Conservation (phyloP, 1,140 invertebrate genomes). For the Drosophila obscura region DNA sequence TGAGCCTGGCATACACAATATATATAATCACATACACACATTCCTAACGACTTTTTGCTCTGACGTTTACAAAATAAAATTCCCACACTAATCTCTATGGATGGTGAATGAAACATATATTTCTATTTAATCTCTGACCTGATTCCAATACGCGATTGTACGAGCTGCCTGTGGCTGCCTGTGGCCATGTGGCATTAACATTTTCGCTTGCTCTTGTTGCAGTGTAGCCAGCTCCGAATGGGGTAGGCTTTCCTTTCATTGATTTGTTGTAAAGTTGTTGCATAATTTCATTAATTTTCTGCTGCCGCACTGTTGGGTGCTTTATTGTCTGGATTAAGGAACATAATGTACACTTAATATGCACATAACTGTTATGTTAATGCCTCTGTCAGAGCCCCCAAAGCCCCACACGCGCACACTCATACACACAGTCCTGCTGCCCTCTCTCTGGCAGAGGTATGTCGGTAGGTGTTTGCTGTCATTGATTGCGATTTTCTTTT, state of each 20-base stretch:
- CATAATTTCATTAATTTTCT: slow-evolving; percentile 48
- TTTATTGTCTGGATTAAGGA: slow-evolving; percentile 69
- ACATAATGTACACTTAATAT: slow-evolving; percentile 69
- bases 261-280: slow-evolving; percentile 49
- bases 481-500: slow-evolving; percentile 31
- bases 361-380: slow-evolving; percentile 61
- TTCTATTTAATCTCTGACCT: slow-evolving; percentile 44
- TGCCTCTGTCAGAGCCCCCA: neutral
- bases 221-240: neutral
- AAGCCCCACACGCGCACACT: neutral
- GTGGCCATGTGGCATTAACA: slow-evolving; percentile 36
- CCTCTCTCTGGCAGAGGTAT: neutral
- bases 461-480: slow-evolving; percentile 15
- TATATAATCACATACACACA: slow-evolving; percentile 4
- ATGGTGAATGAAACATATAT: slow-evolving; percentile 10
- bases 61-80: slow-evolving; percentile 32
- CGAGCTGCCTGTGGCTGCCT: neutral
- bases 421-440: no score
- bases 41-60: slow-evolving; percentile 24
- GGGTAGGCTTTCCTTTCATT: slow-evolving; percentile 24
- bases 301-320: slow-evolving; percentile 36
- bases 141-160: slow-evolving; percentile 6
- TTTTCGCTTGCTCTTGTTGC: slow-evolving; percentile 32
- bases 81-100: slow-evolving; percentile 32
- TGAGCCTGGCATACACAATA: slow-evolving; percentile 34